Base-by-base conservation (phyloP, 2,888 invertebrate species). In the Allacma fusca region DNA sequence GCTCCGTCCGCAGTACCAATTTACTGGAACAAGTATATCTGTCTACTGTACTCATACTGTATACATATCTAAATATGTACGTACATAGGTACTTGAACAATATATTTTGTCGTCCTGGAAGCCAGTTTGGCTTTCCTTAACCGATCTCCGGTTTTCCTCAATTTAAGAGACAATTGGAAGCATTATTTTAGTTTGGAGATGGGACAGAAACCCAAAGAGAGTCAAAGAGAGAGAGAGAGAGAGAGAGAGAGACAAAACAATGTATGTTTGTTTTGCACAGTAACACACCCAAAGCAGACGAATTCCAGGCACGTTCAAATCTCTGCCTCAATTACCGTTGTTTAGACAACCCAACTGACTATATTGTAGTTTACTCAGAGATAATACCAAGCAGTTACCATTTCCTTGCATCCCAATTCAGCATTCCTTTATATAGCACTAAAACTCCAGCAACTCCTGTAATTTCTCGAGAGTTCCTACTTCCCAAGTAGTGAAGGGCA, bases 241-340 rank as follows among this genome's bases (percentile, higher is more conserved):
- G 57, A 21, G 4, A 57, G 7, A 57, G 7, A 57, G 7, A 57
- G 7, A 57, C 21, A 21, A 4, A 19, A 57, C n/a, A 57, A 4
- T 12, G 23, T 12, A 5, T 50, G 50, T 50, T 50, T 50, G 19
- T 50, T 50, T 50, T 50, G 50, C 50, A 1, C 50, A 50, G 50
- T 19, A n/a, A 50, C n/a, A 50, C 50, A 50, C 16, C 50, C 50
- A 50, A 50, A 50, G 40, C 40, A 62, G 73, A 73, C 73, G 43
- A 74, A 74, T 74, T 74, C 74, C 34, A n/a, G 28, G 74, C 74
- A 74, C 74, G 74, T 74, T 44, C 67, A 65, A 74, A 74, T 74
- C 74, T 74, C 74, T 34, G 44, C 74, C 64, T 74, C 74, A 74
- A 74, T 74, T 74, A 74, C 74, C 26, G 64, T 67, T 74, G 74